Evolutionary conservation across 2,797 vertebrate species (phyloP).

Genomic region (Hydrolagus colliei): DNA sequence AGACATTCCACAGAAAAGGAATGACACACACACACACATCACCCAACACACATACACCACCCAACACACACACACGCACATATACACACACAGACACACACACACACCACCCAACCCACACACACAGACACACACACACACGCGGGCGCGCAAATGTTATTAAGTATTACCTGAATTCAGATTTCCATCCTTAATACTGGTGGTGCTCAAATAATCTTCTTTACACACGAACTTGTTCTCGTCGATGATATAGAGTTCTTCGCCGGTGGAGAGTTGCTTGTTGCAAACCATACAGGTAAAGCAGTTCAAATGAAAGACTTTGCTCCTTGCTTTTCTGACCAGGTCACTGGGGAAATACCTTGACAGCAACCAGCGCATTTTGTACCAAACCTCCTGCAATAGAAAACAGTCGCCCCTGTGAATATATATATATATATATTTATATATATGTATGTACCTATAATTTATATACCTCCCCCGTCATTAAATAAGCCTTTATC

Average conservation of each 20-base stretch:
- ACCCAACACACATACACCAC: no score
- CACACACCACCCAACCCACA: no score
- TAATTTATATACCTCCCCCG: conserved; percentile 6
- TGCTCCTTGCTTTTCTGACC: conserved; percentile 83
- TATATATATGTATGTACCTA: no score
- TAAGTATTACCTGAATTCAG: conserved; percentile 81
- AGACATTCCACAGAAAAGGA: no score
- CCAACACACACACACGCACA: no score
- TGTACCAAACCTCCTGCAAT: conserved; percentile 80
- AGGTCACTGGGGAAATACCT: conserved; percentile 88
- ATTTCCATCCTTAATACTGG: conserved; percentile 78
- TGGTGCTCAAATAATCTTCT: conserved; percentile 82
- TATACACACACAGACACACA: no score
- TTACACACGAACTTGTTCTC: conserved; percentile 97
- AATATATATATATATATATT: neutral
- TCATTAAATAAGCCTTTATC: conserved; percentile 23
- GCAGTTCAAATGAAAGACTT: conserved; percentile 94
- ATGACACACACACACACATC: no score
- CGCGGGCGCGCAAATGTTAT: no score
- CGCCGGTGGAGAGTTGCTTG: conserved; percentile 93
- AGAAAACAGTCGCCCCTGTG: conserved; percentile 16
- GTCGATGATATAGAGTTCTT: conserved; percentile 92
- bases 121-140: no score
- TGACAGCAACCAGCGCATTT: conserved; percentile 89
- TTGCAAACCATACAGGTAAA: conserved; percentile 97